Base-by-base conservation (phyloP, 1,140 invertebrate species). In the Neodiprion fabricii region DNA sequence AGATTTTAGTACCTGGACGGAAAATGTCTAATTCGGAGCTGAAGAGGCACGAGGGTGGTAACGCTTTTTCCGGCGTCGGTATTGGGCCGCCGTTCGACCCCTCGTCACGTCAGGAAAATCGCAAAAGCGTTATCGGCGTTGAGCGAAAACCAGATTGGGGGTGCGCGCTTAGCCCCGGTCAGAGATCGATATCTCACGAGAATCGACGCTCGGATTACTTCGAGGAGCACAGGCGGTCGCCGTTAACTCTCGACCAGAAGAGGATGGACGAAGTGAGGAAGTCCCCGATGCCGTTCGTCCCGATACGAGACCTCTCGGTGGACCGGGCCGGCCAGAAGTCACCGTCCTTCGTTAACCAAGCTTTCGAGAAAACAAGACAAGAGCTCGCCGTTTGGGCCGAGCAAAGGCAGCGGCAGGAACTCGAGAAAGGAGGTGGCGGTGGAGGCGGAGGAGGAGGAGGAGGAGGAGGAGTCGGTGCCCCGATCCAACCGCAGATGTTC, bases 361-460 rank as follows among this genome's bases (percentile, higher is more conserved):
- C 84, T n/a, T 89, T 89, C 21, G 87, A 89, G 48, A 89, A 89
- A 49, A 88, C 87, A 5, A 80, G 87, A 53, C 86, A 87, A 23
- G 87, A 89, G 48, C 66, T 88, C 11, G 85, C 83, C 0, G 85
- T 87, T 71, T 89, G 87, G 87, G 86, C 86, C 0, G 87, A 89
- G 70, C 86, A 88, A 70, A 75, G 85, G 23, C 87, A 89, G 48
- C 78, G 87, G 21, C 87, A 87, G 28, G 87, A 89, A n/a, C 71
- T 86, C 7, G 87, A 88, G 71, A 80, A 84, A 70, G 82, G 74
- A 61, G 53, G 53, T 14, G n/a, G 10, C n/a, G 17, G 17, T 21
- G 17, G 17, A 21, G 17, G 17, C 17, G 17, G 17, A 21, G 17
- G 28, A 40, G 28, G 28, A 5, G 28, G 28, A 28, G 28, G 28